phyloP scores from a whole-genome alignment of 2,888 invertebrate species.

The Pteria penguin region DNA sequence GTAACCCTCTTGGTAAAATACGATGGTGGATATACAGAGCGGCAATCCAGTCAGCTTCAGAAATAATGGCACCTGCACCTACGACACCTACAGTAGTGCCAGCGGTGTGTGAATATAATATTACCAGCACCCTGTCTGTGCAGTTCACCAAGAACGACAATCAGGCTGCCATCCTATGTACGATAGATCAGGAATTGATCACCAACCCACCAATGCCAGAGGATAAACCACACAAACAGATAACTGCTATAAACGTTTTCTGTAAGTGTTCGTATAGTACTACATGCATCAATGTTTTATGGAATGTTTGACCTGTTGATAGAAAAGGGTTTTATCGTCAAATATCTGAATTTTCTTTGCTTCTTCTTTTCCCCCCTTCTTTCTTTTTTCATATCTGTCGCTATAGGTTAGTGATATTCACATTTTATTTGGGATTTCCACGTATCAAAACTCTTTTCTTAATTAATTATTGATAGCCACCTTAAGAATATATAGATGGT shows the following conservation, averaged over 20 bases:
- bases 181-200: conserved; percentile 14
- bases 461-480: too few species aligned
- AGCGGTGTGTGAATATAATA: conserved; percentile 25
- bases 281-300: too few species aligned
- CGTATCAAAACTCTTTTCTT: too few species aligned
- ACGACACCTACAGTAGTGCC: neutral
- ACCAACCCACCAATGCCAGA: neutral
- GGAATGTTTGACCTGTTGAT: neutral
- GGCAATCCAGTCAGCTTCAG: neutral
- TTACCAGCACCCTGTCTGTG: conserved; percentile 14
- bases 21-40: conserved; percentile 27
- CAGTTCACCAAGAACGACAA: conserved; percentile 21
- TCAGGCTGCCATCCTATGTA: conserved; percentile 17
- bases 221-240: conserved; percentile 6
- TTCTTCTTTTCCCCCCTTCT: too few species aligned
- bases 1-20: conserved; percentile 31
- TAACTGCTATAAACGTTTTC: conserved; percentile 16
- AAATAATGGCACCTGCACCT: neutral
- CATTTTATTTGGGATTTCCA: too few species aligned
- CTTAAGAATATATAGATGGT: too few species aligned
- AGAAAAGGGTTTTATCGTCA: neutral
- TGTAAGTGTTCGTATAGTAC: conserved; percentile 29
- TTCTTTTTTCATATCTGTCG: too few species aligned
- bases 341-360: too few species aligned
- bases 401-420: too few species aligned